Evolutionary conservation across 2,888 invertebrate genomes (phyloP).

Genomic region (Athalia cordata): DNA sequence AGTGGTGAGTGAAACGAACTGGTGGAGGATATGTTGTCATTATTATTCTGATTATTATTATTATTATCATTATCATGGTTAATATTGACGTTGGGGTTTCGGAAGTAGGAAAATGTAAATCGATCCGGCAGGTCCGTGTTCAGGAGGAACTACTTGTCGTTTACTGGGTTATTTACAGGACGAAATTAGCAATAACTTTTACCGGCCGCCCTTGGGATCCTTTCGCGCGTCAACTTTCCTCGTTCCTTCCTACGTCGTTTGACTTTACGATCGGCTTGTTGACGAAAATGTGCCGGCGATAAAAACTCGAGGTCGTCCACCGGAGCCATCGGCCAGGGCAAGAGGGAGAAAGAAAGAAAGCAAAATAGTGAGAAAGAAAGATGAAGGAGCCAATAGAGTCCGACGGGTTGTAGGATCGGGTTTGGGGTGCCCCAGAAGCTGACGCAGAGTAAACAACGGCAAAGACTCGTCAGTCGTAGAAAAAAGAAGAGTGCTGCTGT

Average conservation of each 20-base stretch:
- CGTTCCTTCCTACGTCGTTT: slow-evolving; percentile 39
- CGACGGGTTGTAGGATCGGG: slow-evolving; percentile 44
- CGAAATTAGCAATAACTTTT: slow-evolving; percentile 45
- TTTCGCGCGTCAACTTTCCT: slow-evolving; percentile 36
- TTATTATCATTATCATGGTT: too few relatives aligned
- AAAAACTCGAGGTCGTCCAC: slow-evolving; percentile 45
- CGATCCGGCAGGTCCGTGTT: neutral
- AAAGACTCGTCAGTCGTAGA: slow-evolving; percentile 35
- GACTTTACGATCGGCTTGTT: slow-evolving; percentile 51
- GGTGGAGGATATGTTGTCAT: too few relatives aligned
- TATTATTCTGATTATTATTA: too few relatives aligned
- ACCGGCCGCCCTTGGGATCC: slow-evolving; percentile 37
- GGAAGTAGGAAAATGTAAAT: slow-evolving; percentile 6
- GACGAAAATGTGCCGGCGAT: slow-evolving; percentile 52
- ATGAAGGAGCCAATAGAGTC: slow-evolving; percentile 25
- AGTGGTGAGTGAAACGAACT: too few relatives aligned
- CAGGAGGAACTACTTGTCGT: slow-evolving; percentile 27
- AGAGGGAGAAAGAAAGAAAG: slow-evolving; percentile 7
- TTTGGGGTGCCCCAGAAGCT: slow-evolving; percentile 12
- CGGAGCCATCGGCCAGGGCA: slow-evolving; percentile 49
- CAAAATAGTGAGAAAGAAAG: slow-evolving; percentile 31
- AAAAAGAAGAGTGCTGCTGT: neutral
- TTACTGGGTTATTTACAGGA: slow-evolving; percentile 40
- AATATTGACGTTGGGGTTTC: neutral
- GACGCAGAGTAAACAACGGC: slow-evolving; percentile 40